Evolutionary conservation across 2,113 vertebrate species (phyloP), one percentile per base, ranked within the genome.

Genomic region (Limnothrissa miodon): DNA sequence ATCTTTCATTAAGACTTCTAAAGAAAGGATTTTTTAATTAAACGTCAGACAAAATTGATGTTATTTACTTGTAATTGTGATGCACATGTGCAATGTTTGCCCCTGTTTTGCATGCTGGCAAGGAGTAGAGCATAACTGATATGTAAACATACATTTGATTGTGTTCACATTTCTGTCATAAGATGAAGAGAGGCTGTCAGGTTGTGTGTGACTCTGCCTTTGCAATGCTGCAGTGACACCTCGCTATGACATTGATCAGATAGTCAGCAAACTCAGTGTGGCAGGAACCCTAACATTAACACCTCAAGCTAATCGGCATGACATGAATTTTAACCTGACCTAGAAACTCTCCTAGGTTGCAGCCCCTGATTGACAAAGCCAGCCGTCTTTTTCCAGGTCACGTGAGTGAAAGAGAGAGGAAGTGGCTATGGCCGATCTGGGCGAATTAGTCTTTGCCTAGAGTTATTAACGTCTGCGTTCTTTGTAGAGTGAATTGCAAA

Each of bases 221-320:
- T 81, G 66, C 13, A 74, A 15, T 84, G 36, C 10, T 17, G 21
- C 23, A 51, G 13, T 36, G 62, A 82, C 44, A 33, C 78, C 45
- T 78, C 81, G 39, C 42, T 82, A 84, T 93, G 93, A 94, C 91
- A 92, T 90, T 93, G 93, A 94, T 94, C 91, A 94, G 92, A 89
- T 91, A 88, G 88, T 84, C 89, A 79, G 89, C 85, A 91, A 93
- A 92, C 90, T 91, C 90, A 90, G 89, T 85, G 88, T 91, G 90
- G 92, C 91, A 93, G 90, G 83, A 91, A 93, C 90, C 89, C 87
- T 80, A 87, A 89, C 90, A 93, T 95, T 94, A 94, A 91, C 94
- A 94, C 92, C 90, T 94, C 89, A 84, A 86, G 92, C 91, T 95
- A 95, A 94, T 94, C 90, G 92, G 93, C 92, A 91, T 94, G 94